A percentile compares a stretch with the other conserved stretches of the same genome.
phyloP scores from a whole-genome alignment of 92 coral and sea anemone genomes.

The Porites lobata region DNA sequence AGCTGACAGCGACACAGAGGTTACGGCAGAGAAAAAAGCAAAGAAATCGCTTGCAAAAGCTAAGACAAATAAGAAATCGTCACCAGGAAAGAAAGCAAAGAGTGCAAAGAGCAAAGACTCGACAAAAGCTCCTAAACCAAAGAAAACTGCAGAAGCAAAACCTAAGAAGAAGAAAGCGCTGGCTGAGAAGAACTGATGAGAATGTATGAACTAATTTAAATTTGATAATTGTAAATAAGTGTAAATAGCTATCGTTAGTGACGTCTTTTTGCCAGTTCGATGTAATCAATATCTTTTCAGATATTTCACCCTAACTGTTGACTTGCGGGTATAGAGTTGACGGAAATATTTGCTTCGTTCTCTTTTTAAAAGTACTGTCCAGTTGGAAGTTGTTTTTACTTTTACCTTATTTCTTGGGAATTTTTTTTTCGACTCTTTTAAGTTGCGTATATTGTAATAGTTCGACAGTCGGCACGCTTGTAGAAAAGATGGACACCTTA shows the following conservation, averaged over 20 bases:
- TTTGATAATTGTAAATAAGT: conserved; percentile 16
- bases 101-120: conserved; percentile 53
- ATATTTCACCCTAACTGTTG: neutral
- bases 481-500: neutral
- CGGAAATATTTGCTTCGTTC: neutral
- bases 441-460: neutral
- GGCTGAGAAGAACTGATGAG: neutral
- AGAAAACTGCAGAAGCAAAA: conserved; percentile 76
- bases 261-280: neutral
- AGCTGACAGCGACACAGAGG: conserved; percentile 6
- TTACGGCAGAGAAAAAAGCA: conserved; percentile 18
- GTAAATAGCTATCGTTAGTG: neutral
- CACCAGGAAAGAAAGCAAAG: conserved; percentile 46
- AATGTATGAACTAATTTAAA: neutral
- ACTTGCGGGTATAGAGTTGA: neutral
- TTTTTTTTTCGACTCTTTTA: neutral
- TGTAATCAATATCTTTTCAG: neutral
- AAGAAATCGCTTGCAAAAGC: conserved; percentile 40
- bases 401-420: neutral
- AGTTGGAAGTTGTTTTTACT: neutral
- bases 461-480: neutral
- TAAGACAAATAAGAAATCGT: conserved; percentile 40
- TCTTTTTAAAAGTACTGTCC: neutral
- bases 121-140: conserved; percentile 63
- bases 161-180: conserved; percentile 65